Conservation (phyloP, 2,113 vertebrate genomes). For the Myrmecophaga tridactyla region DNA sequence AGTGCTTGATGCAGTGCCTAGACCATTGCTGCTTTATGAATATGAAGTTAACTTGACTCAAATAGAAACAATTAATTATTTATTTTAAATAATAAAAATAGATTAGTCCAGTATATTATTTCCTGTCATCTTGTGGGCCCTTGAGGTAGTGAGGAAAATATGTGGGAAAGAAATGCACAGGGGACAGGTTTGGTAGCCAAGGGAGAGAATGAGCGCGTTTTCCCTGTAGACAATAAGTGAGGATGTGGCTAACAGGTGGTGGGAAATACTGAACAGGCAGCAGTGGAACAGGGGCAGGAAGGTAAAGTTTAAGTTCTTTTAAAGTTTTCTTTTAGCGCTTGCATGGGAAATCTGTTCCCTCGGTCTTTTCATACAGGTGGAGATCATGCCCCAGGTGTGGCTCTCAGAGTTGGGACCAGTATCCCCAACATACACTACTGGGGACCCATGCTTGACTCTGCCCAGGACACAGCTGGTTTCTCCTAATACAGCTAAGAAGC, state of each 20-base stretch:
- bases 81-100: neutral
- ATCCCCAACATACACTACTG: neutral
- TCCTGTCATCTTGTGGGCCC: neutral
- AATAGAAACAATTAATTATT: neutral
- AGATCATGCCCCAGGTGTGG: neutral
- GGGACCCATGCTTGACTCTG: neutral
- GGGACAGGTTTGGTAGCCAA: neutral
- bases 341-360: neutral
- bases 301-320: neutral
- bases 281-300: neutral
- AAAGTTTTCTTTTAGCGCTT: neutral
- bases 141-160: neutral
- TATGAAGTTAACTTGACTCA: neutral
- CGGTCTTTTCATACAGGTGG: neutral
- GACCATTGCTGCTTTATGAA: neutral
- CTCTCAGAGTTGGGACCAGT: neutral
- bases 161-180: fast-evolving
- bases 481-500: neutral
- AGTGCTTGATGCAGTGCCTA: neutral
- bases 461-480: neutral
- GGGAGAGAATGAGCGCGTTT: neutral
- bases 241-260: neutral
- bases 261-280: neutral
- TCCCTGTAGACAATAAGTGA: neutral
- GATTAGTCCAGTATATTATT: neutral